Evolutionary conservation across 2,888 invertebrate genomes (phyloP).

Genomic region (Bellardia bayeri): DNA sequence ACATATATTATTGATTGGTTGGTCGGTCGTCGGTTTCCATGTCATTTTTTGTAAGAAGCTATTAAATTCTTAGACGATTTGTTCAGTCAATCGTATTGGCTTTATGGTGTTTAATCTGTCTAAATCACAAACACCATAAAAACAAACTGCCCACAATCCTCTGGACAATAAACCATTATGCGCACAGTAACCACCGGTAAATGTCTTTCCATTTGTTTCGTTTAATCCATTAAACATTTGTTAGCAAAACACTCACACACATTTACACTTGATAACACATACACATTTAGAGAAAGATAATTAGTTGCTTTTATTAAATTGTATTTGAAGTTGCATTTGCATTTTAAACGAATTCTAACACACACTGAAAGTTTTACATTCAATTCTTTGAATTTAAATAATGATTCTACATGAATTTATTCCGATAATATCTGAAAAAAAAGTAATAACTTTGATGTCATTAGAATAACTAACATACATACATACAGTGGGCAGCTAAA

Average conservation of each 20-base stretch:
- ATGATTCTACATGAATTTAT: no score
- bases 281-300: constrained; percentile 28
- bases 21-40: constrained; percentile 48
- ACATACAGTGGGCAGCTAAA: no score
- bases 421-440: no score
- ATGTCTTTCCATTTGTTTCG: neutral
- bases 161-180: constrained; percentile 60
- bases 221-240: constrained; percentile 34
- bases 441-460: no score
- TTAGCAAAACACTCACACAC: constrained; percentile 20
- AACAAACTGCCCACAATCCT: constrained; percentile 76
- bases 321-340: neutral
- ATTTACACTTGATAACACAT: constrained; percentile 1
- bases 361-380: neutral
- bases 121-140: constrained; percentile 82
- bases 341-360: constrained; percentile 13
- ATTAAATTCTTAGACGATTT: constrained; percentile 73
- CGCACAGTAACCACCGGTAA: constrained; percentile 36
- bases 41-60: constrained; percentile 59
- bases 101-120: constrained; percentile 81
- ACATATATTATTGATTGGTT: constrained; percentile 52
- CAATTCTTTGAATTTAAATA: no score
- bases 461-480: no score
- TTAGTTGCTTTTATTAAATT: constrained; percentile 22
- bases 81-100: constrained; percentile 76